Evolutionary conservation across 2,113 vertebrate species (phyloP).

Genomic region (Phrynosoma platyrhinos): DNA sequence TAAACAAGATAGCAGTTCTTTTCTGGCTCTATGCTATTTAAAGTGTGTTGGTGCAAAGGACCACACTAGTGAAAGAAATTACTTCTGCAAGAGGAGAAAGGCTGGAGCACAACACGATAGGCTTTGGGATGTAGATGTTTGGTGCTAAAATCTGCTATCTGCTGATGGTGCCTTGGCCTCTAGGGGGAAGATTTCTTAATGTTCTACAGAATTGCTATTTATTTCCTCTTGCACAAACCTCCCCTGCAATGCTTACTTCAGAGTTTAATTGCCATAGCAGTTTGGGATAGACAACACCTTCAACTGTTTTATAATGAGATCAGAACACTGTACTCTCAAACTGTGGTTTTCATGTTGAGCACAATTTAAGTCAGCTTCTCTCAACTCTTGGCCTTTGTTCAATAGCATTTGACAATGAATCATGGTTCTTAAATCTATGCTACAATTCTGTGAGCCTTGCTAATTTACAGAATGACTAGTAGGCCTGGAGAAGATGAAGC

Average conservation of each 20-base stretch:
- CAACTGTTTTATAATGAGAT: neutral
- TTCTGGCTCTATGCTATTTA: neutral
- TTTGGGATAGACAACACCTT: neutral
- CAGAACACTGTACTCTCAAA: neutral
- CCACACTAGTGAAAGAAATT: neutral
- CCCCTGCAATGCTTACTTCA: neutral
- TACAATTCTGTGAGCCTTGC: neutral
- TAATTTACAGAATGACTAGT: neutral
- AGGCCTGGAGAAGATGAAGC: neutral
- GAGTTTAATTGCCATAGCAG: neutral
- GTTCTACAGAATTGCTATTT: neutral
- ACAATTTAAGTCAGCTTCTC: no score
- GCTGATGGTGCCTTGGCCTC: neutral
- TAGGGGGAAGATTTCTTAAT: neutral
- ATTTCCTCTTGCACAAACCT: slow-evolving; percentile 13
- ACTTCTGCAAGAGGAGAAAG: neutral
- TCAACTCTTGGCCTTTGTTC: no score
- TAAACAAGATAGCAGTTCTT: neutral
- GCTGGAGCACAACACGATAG: neutral
- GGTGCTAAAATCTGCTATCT: neutral
- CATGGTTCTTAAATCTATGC: neutral
- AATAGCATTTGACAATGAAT: neutral
- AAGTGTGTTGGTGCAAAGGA: neutral
- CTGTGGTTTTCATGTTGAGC: neutral
- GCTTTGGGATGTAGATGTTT: neutral